Evolutionary conservation across 2,888 invertebrate genomes (phyloP).

Genomic region (Caenorhabditis sp.): DNA sequence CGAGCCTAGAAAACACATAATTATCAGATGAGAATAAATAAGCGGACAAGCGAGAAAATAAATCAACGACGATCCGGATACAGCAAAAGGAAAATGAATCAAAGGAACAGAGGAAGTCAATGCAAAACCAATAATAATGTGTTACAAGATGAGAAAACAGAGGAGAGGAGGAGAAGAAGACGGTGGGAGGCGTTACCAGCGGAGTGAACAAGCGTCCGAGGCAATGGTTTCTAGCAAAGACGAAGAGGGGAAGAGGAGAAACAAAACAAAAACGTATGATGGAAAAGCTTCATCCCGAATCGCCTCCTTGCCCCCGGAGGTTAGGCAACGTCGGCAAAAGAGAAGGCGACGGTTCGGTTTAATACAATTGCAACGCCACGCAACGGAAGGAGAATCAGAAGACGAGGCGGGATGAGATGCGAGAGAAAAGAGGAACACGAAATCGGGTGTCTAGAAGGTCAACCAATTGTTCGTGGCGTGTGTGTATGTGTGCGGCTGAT

Average conservation of each 20-base stretch:
- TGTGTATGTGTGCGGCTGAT: constrained; percentile 20
- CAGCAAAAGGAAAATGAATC: constrained; percentile 4
- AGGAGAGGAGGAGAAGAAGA: constrained; percentile 8
- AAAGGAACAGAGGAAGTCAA: constrained; percentile 2
- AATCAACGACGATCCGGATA: constrained; percentile 7
- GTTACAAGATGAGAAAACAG: constrained; percentile 39
- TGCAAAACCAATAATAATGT: constrained; percentile 52
- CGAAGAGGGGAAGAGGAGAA: constrained; percentile 3
- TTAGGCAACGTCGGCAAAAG: background rate
- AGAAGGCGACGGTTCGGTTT: constrained; percentile 35
- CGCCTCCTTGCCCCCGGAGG: background rate
- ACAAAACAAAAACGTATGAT: constrained; percentile 34
- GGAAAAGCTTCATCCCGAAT: constrained; percentile 1
- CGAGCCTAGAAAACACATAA: constrained; percentile 16
- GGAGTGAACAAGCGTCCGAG: constrained; percentile 23
- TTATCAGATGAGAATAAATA: background rate
- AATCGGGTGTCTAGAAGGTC: constrained; percentile 62
- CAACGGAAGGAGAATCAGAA: constrained; percentile 37
- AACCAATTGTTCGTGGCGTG: constrained; percentile 57
- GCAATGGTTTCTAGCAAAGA: constrained; percentile 32
- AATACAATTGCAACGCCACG: constrained; percentile 62
- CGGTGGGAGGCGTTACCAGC: constrained; percentile 38
- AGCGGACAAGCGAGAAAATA: background rate
- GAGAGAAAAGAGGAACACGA: constrained; percentile 53
- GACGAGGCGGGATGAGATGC: constrained; percentile 38